These are phyloP conservation scores for Lacerta viridis DNA, from an alignment of 2,797 vertebrate species.

Conservation along the genomic window DNA sequence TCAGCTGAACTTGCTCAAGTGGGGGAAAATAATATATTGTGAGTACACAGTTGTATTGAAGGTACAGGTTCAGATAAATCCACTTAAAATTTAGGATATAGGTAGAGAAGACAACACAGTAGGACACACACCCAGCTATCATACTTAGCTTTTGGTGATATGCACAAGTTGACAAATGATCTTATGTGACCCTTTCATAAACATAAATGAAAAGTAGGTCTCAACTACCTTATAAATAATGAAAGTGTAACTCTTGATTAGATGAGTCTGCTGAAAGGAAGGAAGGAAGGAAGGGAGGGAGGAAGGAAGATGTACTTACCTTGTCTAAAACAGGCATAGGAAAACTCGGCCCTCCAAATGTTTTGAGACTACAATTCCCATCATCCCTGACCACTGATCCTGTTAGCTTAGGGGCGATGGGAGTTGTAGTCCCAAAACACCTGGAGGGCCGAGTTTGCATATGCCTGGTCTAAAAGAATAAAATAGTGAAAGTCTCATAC, in stretches of 20 bases:
- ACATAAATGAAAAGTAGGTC: neutral
- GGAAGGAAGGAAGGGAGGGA: neutral
- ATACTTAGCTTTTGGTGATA: conserved; percentile 18
- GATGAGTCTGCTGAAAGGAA: neutral
- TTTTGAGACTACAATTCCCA: no score
- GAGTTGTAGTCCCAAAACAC: no score
- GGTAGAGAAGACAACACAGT: neutral
- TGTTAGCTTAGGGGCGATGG: no score
- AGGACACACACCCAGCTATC: neutral
- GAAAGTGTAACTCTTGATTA: neutral
- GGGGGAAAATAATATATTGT: neutral
- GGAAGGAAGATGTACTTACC: neutral
- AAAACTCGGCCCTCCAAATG: no score
- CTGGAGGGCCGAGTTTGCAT: no score
- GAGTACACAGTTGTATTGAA: conserved; percentile 5
- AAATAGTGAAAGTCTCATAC: neutral
- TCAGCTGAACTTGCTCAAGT: neutral
- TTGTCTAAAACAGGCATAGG: neutral
- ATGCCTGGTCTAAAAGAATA: neutral
- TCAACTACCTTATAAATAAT: conserved; percentile 3
- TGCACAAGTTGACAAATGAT: conserved; percentile 18
- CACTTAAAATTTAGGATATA: conserved; percentile 10
- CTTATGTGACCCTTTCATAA: neutral
- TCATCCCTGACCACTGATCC: no score
- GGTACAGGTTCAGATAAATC: neutral